A percentile compares a stretch with the other conserved stretches of the same genome.
Conservation (phyloP, 2,113 vertebrate species). For the Pan troglodytes region NHGRI_mPanTro3-v2.1_pri NC_072414.2:61978001-61978500, state of each 20-base stretch:
- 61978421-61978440: constrained; percentile 66
- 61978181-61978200: not conserved
- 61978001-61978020: not conserved
- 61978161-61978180: not conserved
- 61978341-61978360: constrained; percentile 15
- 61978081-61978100: not conserved
- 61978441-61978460: constrained; percentile 72
- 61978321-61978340: constrained; percentile 63
- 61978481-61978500: not conserved
- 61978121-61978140: not conserved
- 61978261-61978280: not conserved
- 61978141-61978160: not conserved
- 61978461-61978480: constrained; percentile 60
- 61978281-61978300: constrained; percentile 12
- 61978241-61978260: not conserved
- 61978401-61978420: constrained; percentile 76
- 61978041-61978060: not conserved
- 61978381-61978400: constrained; percentile 51
- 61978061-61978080: not conserved
- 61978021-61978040: not conserved
- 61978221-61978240: not conserved
- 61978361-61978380: constrained; percentile 71
- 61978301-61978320: not conserved
- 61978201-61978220: not conserved
- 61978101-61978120: not conserved